Percentiles rank a stretch among this genome's conserved stretches.
These are phyloP conservation scores for Vanessa cardui DNA, from an alignment of 2,888 invertebrate species.

Conservation along the genomic window DNA sequence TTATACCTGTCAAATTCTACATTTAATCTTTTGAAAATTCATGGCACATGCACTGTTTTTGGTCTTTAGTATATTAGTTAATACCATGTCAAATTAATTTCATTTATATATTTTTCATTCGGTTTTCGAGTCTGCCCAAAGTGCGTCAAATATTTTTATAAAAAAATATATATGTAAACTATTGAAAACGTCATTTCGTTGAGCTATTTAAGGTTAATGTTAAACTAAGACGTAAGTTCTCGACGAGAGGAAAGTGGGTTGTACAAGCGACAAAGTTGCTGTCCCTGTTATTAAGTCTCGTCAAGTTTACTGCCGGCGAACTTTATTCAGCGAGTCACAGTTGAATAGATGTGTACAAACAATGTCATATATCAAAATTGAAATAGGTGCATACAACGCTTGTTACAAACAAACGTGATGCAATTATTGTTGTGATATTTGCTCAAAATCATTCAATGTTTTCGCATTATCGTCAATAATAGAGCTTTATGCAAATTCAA, in stretches of 20 bases:
- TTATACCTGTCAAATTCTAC: too few relatives aligned
- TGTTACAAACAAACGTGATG: slow-evolving; percentile 1
- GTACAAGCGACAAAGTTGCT: slow-evolving; percentile 38
- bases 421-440: not conserved
- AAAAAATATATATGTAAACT: too few relatives aligned
- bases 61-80: too few relatives aligned
- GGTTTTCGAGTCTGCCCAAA: not conserved
- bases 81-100: too few relatives aligned
- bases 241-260: slow-evolving; percentile 17
- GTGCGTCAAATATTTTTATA: not conserved
- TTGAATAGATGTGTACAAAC: slow-evolving; percentile 7
- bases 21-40: too few relatives aligned
- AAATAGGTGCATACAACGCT: not conserved
- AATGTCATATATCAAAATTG: not conserved
- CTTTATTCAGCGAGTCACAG: slow-evolving; percentile 12
- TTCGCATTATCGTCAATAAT: too few relatives aligned
- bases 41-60: too few relatives aligned
- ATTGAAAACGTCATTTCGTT: not conserved
- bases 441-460: too few relatives aligned
- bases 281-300: slow-evolving; percentile 40
- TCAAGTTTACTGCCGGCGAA: slow-evolving; percentile 41
- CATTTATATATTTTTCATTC: not conserved
- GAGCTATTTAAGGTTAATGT: slow-evolving; percentile 2
- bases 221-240: slow-evolving; percentile 10
- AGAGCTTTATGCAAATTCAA: too few relatives aligned